A percentile compares a stretch with the other conserved stretches of the same genome.
These are phyloP conservation scores for Pammene aurita DNA, from an alignment of 2,888 invertebrate species.

Conservation along the genomic window DNA sequence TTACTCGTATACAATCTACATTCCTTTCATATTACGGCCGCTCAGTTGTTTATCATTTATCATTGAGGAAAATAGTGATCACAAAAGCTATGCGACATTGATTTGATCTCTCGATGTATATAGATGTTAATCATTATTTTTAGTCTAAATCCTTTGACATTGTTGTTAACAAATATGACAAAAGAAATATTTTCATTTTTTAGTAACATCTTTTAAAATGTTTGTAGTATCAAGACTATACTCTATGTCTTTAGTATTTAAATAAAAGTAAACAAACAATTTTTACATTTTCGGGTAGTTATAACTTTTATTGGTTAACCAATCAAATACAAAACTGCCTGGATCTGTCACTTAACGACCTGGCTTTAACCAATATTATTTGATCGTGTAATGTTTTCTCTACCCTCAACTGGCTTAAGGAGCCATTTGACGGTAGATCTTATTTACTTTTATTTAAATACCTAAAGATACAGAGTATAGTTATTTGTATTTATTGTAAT, in stretches of 20 bases:
- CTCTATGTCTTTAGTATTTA: no score
- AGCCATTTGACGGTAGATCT: no score
- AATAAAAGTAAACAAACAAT: no score
- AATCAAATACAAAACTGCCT: no score
- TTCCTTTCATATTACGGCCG: slow-evolving; percentile 3
- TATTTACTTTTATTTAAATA: no score
- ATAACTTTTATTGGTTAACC: no score
- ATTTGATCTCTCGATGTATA: slow-evolving; percentile 22
- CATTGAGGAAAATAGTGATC: slow-evolving; percentile 26
- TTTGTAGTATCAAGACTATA: slow-evolving; percentile 7
- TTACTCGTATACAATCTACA: not conserved
- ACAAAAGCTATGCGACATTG: slow-evolving; percentile 30
- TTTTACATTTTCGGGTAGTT: no score
- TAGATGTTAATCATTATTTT: slow-evolving; percentile 31
- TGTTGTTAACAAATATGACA: slow-evolving; percentile 24
- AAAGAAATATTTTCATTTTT: slow-evolving; percentile 27
- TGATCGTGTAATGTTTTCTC: no score
- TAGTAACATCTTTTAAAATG: slow-evolving; percentile 6
- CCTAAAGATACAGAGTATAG: no score
- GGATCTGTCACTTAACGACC: no score
- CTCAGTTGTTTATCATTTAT: slow-evolving; percentile 10
- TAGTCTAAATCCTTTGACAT: slow-evolving; percentile 27
- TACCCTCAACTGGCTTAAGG: no score
- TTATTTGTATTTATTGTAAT: slow-evolving; percentile 17
- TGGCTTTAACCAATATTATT: no score